Evolutionary conservation across 2,888 invertebrate species (phyloP), one percentile per base, ranked within the genome.

Genomic region (Cataglyphis cursor): DNA sequence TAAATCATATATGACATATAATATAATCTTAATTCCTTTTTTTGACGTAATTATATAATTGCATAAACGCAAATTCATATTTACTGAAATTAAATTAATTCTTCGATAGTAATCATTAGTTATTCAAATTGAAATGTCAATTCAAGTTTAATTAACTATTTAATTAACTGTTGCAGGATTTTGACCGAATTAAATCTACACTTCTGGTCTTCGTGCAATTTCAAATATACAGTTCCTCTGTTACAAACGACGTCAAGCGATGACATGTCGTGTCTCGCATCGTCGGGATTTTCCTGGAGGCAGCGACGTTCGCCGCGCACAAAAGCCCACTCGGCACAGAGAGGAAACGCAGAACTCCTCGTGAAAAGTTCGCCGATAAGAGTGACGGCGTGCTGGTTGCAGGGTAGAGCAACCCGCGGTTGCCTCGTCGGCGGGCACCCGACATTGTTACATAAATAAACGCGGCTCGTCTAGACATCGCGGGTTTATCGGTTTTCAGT

Each of bases 401-500:
- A 31, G 6, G 31, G 6, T 31, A 57, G 41, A 44, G 48, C 59
- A 81, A 75, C 65, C 31, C 78, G 78, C 51, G 66, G 73, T 72
- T 68, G 41, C 48, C 78, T 78, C 59, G 78, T 78, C 78, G 80
- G 61, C 64, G 61, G 68, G 73, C 54, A 80, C 66, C 72, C 70
- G 65, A 89, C 87, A 88, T 88, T 89, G 89, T 88, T 87, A 87
- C 88, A 86, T 88, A 89, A 90, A 90, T 88, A 90, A 91, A 91
- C 90, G 85, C 81, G 82, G 83, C 81, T 70, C 85, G 87, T 90
- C 90, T 90, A 90, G 90, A 90, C 90, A 86, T 89, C 86, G 90
- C 68, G 70, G 86, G 88, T 90, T 90, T 90, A 90, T 90, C 90
- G 90, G 90, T 88, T 89, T 89, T 87, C 90, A 86, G 86, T 89